Evolutionary conservation across 2,888 invertebrate species (phyloP).

Genomic region (Nesidiocoris tenuis): DNA sequence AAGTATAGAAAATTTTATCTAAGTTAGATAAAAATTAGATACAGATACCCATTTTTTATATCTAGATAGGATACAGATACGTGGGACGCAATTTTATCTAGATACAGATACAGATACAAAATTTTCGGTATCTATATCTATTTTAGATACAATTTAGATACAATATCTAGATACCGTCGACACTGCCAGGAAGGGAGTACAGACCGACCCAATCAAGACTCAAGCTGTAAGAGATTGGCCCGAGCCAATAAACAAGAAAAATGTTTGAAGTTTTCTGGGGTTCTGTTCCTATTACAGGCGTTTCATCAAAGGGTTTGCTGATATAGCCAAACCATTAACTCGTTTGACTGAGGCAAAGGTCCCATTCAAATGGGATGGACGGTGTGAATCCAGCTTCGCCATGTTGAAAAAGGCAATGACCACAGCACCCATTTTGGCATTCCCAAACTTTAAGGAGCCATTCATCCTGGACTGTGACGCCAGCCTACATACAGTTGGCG

Average conservation of each 20-base stretch:
- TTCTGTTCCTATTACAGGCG: slow-evolving; percentile 7
- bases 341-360: background rate
- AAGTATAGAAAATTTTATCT: no score
- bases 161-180: no score
- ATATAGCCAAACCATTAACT: background rate
- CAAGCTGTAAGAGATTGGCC: slow-evolving; percentile 48
- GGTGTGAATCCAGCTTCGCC: background rate
- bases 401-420: background rate
- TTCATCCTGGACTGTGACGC: slow-evolving; percentile 13
- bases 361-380: background rate
- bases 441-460: background rate
- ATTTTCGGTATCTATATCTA: no score
- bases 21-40: no score
- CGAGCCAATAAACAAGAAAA: slow-evolving; percentile 40
- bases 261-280: background rate
- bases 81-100: no score
- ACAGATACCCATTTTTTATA: no score
- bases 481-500: background rate
- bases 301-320: no score
- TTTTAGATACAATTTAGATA: no score
- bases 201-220: slow-evolving; percentile 47
- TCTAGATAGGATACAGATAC: no score
- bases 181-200: slow-evolving; percentile 46
- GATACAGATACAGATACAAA: no score
- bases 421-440: background rate